Base-by-base conservation (phyloP, 2,797 vertebrate species). In the Neosilurus mollespiculum region DNA sequence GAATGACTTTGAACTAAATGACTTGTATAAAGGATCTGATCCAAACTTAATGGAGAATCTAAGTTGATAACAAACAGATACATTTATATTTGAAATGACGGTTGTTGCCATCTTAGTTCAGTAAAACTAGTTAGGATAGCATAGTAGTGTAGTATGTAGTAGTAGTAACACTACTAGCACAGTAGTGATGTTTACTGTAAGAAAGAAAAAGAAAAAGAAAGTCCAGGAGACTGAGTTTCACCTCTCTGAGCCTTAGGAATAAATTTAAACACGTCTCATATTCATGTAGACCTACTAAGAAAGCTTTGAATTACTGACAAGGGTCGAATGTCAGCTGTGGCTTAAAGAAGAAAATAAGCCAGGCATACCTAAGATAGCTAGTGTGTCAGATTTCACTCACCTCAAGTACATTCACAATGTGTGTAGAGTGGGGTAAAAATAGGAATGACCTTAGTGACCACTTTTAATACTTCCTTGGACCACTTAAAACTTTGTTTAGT, bases 271-370 rank as follows among this genome's bases (percentile, higher is more conserved):
- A 20, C 79, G 58, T 80, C 59, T 73, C 56, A 43, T 79, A 59
- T 86, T 18, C 20, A 30, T 78, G 34, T 75, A 59, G 66, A 14
- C n/a, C n/a, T 73, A 43, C 61, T 53, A 81, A 69, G 61, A 61
- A 53, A 11, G 20, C 24, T 62, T 37, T 64, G 88, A 87, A 81
- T 89, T 84, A 83, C 79, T 65, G 75, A 49, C 72, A 80, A 88
- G 92, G 92, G 89, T 92, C 92, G 11, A 86, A 87, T 93, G 88
- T 91, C 91, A 82, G 61, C 64, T 73, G 54, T 67, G 80, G 16
- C 24, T 73, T 9, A 81, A 87, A 88, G 87, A 88, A 81, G 91
- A 90, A 91, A 89, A 87, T 79, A 62, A 51, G 86, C 88, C 89
- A 87, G 81, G 54, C 81, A 75, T 75, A 53, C 4, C 16, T 62